A percentile compares a stretch with the other conserved stretches of the same genome.
Conservation (phyloP, 2,113 vertebrate genomes). For the Cyprichromis sp. region DNA sequence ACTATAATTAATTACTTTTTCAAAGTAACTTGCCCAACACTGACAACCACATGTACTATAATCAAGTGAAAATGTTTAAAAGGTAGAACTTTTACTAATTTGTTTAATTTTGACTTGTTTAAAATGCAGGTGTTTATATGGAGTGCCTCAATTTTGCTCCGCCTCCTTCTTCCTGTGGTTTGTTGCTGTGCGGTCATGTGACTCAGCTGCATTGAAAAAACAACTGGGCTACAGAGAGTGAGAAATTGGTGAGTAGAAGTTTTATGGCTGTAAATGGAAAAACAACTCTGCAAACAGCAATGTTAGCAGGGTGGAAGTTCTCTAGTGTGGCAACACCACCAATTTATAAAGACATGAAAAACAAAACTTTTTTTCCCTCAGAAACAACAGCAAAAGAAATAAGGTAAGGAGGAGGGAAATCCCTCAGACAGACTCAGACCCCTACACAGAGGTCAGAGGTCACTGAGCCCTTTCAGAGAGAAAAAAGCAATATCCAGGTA, state of each 20-base stretch:
- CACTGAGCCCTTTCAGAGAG: background rate
- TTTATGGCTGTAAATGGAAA: background rate
- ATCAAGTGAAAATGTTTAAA: background rate
- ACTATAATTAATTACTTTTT: background rate
- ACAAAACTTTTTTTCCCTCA: background rate
- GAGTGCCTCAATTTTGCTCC: background rate
- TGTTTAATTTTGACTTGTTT: background rate
- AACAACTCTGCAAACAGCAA: background rate
- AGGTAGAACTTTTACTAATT: background rate
- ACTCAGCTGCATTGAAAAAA: background rate
- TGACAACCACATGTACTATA: background rate
- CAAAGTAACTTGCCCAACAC: background rate
- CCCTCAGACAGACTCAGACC: background rate
- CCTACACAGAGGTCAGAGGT: background rate
- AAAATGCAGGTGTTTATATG: background rate
- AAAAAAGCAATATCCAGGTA: background rate
- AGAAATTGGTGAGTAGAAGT: background rate
- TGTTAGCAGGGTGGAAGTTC: background rate
- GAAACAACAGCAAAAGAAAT: background rate
- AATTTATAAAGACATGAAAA: background rate
- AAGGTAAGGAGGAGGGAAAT: background rate
- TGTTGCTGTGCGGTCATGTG: background rate
- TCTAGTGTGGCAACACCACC: background rate
- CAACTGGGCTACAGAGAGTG: background rate
- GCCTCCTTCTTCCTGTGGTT: background rate